A percentile compares a stretch with the other conserved stretches of the same genome.
These are phyloP conservation scores for Stictonetta naevosa DNA, from an alignment of 2,113 vertebrate genomes.

Conservation along the genomic window DNA sequence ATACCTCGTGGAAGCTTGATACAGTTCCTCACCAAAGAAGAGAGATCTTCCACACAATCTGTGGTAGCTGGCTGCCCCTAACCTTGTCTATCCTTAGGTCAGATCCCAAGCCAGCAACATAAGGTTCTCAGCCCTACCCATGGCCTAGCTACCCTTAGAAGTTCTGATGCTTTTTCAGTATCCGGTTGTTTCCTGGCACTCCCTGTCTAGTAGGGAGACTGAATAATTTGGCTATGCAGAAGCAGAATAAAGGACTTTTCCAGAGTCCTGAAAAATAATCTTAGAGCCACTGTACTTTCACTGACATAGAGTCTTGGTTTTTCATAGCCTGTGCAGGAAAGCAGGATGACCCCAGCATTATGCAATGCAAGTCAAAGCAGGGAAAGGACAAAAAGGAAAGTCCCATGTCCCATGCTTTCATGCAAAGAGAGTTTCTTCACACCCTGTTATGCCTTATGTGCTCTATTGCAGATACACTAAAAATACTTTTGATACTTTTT, in stretches of 20 bases:
- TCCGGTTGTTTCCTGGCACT: neutral
- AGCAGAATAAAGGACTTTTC: neutral
- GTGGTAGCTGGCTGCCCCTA: neutral
- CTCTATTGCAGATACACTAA: neutral
- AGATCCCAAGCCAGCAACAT: neutral
- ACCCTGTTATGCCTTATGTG: accelerated
- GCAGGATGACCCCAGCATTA: neutral
- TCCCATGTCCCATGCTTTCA: neutral
- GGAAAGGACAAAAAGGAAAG: neutral
- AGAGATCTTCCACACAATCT: too few species aligned
- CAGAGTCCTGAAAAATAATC: neutral
- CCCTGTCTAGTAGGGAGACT: neutral
- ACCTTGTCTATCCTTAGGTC: neutral
- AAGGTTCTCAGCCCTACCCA: neutral
- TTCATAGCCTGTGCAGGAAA: neutral
- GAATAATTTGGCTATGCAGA: neutral
- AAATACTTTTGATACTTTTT: neutral
- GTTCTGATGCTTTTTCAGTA: neutral
- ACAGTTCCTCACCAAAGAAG: neutral
- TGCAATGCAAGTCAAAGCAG: accelerated
- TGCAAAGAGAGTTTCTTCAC: neutral
- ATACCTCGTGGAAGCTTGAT: neutral
- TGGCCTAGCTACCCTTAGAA: neutral
- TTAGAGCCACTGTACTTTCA: neutral
- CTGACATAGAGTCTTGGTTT: neutral